These are phyloP conservation scores for Monopis laevigella DNA, from an alignment of 2,888 invertebrate species.

Conservation along the genomic window DNA sequence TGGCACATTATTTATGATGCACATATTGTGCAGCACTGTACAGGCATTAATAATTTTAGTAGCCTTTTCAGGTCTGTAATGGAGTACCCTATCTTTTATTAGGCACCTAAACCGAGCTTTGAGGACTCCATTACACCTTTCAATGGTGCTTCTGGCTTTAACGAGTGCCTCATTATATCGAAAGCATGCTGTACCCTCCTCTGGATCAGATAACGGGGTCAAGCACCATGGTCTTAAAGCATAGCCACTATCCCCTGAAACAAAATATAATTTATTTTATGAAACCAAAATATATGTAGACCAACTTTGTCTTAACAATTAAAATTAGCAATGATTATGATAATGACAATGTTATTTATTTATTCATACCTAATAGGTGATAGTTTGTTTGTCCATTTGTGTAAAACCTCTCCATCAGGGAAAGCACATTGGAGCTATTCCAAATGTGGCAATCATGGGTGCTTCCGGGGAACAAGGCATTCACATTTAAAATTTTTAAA, in stretches of 20 bases:
- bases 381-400: conserved; percentile 1
- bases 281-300: neutral
- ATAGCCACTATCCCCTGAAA: neutral
- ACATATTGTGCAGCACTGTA: conserved; percentile 10
- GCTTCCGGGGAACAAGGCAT: conserved; percentile 11
- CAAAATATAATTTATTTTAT: neutral
- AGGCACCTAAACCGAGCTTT: neutral
- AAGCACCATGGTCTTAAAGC: neutral
- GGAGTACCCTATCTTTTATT: too few species aligned
- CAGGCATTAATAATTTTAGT: conserved; percentile 9
- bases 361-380: too few species aligned
- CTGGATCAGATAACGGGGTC: neutral
- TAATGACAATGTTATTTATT: too few species aligned
- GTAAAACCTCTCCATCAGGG: conserved; percentile 7
- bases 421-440: conserved; percentile 10
- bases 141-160: too few species aligned
- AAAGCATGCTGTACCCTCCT: neutral
- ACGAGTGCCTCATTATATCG: too few species aligned
- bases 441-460: conserved; percentile 11
- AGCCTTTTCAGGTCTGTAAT: neutral
- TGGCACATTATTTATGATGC: too few species aligned
- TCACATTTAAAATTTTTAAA: conserved; percentile 12
- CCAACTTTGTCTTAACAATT: conserved; percentile 3
- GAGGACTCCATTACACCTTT: too few species aligned
- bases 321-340: too few species aligned